Base-by-base conservation (phyloP, 1,140 invertebrate species). In the Rhopalosiphum padi region DNA sequence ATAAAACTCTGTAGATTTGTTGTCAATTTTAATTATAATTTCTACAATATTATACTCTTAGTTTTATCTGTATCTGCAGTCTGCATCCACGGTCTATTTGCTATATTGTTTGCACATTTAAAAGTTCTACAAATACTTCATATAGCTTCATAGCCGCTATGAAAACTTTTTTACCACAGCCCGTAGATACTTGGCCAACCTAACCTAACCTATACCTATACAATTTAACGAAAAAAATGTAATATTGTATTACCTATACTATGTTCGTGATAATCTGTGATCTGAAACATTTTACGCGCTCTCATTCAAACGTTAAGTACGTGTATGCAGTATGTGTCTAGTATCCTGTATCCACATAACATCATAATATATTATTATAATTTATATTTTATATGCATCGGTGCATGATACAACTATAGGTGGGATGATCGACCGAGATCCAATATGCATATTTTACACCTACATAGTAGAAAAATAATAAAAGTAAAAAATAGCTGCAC, bases 341-440 rank as follows among this genome's bases (percentile, higher is more conserved):
- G 2, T 25, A 60, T 30, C 23, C 25, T n/a, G 60, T 68, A 68
- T 68, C 60, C 60, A n/a, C 30, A 68, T 18, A 51, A 51, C 60
- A n/a, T 68, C 60, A 68, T 68, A 68, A 68, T 68, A 68, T 68
- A 68, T 68, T 68, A 68, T 68, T 68, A 68, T 68, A 68, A 68
- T 68, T 68, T 68, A 68, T 68, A 68, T 68, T 68, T 68, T 68
- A 68, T 68, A 68, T 68, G 60, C 60, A 68, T 68, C 11, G 30
- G 60, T 68, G 30, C 60, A 68, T 68, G 30, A 60, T 68, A 68
- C 60, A 68, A 68, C 25, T 68, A 9, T 68, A 68, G 30, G 60
- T 68, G 30, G 60, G 25, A 60, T 30, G 55, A 60, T 60, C 55
- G 55, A 60, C 60, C 60, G 60, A 68, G 60, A 68, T 68, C 60